These are phyloP conservation scores for Dipodomys stephensi DNA, from an alignment of 2,113 vertebrate species.

Conservation along the genomic window DNA sequence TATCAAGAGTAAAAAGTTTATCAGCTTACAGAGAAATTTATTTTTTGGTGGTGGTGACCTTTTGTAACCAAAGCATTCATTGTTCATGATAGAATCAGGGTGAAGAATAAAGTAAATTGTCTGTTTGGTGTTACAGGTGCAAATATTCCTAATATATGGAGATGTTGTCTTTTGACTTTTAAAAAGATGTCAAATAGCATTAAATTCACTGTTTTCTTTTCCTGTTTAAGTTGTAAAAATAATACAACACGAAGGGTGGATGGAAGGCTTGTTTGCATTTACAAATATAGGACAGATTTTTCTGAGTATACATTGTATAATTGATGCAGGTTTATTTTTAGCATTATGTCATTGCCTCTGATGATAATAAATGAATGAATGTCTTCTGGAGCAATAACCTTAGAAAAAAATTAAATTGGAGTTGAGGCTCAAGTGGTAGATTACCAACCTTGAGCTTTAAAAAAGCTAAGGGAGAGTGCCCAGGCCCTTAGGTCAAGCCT, in stretches of 20 bases:
- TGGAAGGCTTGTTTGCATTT: constrained; percentile 79
- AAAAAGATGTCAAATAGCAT: constrained; percentile 89
- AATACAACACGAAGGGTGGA: constrained; percentile 77
- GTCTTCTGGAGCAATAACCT: constrained; percentile 77
- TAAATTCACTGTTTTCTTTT: constrained; percentile 84
- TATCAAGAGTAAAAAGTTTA: neutral
- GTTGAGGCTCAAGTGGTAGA: too few species aligned
- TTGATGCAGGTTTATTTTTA: constrained; percentile 89
- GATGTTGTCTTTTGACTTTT: constrained; percentile 86
- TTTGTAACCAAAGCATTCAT: neutral
- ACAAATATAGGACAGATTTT: constrained; percentile 80
- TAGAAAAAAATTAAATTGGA: too few species aligned
- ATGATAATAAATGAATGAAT: constrained; percentile 88
- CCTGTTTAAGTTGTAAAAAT: constrained; percentile 77
- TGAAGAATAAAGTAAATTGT: constrained; percentile 76
- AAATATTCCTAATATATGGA: constrained; percentile 87
- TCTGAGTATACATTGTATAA: constrained; percentile 84
- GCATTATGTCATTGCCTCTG: constrained; percentile 84
- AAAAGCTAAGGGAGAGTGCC: too few species aligned
- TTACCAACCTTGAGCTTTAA: too few species aligned
- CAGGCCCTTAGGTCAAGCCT: too few species aligned
- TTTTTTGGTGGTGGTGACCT: neutral
- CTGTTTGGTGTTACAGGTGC: constrained; percentile 83
- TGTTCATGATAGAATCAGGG: neutral
- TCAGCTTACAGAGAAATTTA: neutral